Base-by-base conservation (phyloP, 2,797 vertebrate genomes). In the Mormyrops attenuatus region DNA sequence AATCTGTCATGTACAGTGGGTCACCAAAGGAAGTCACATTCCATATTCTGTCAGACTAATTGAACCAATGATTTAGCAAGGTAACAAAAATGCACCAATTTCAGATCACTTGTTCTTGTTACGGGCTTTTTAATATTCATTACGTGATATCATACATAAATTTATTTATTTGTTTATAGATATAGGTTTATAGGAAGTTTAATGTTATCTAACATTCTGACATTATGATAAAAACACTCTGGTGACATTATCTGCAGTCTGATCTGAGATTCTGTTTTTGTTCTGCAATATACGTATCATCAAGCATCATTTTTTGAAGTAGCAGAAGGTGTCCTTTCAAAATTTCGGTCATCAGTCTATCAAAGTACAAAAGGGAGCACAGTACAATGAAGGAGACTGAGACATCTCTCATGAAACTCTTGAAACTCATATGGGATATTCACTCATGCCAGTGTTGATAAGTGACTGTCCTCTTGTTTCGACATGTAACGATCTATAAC, bases 401-500 rank as follows among this genome's bases (percentile, higher is more conserved):
- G 9, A 26, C 20, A 26, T 80, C 49, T 73, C 38, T 55, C 89
- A 22, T 38, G 7, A 77, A 20, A 17, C 49, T 30, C 30, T 20
- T 86, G 5, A 89, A 66, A 85, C 30, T 90, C 22, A 84, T 84
- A 34, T 9, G 92, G 90, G 90, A 89, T 87, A 90, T 80, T 90
- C 89, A 90, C 77, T 90, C 90, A 69, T 80, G 86, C 89, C 89
- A 89, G 91, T 91, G 89, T 92, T 94, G 90, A 92, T 93, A 91
- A 93, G 38, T 84, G 94, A 92, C 92, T 90, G 91, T 92, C 93
- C 92, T 93, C 93, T 93, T 93, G 89, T 60, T 49, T 38, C n/a
- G 38, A 66, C 90, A 92, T 60, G 41, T 86, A 93, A 91, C 93
- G 91, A 89, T 87, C 91, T 92, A 88, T 90, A 85, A 88, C 52